These are phyloP conservation scores for Myathropa florea DNA, from an alignment of 2,888 invertebrate species.

Conservation along the genomic window DNA sequence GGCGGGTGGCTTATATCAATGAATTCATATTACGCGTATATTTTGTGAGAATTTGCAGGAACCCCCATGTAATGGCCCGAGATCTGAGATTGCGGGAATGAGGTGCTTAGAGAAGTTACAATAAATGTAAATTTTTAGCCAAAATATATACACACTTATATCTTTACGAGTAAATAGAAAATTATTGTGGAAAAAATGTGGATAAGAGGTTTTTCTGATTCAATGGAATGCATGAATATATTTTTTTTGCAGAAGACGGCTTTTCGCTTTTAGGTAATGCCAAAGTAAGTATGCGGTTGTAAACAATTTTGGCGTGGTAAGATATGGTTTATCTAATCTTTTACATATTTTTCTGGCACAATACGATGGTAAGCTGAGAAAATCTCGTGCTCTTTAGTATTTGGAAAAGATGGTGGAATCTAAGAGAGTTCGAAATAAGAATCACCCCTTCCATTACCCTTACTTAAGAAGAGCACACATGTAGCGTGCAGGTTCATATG, in stretches of 20 bases:
- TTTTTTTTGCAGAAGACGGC: neutral
- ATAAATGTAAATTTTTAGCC: conserved; percentile 39
- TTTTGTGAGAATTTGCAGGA: conserved; percentile 22
- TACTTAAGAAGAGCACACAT: too few relatives aligned
- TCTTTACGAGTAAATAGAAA: conserved; percentile 31
- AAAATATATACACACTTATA: conserved; percentile 33
- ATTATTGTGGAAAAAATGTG: conserved; percentile 25
- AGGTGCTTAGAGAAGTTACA: conserved; percentile 6
- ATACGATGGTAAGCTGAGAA: neutral
- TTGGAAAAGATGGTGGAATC: neutral
- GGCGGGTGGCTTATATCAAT: conserved; percentile 23
- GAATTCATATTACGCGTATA: conserved; percentile 12
- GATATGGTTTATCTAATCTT: too few relatives aligned
- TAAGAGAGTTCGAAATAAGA: too few relatives aligned
- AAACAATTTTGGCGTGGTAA: neutral
- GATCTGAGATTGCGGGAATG: conserved; percentile 9
- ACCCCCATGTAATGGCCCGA: conserved; percentile 10
- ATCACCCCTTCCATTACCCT: too few relatives aligned
- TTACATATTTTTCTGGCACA: too few relatives aligned
- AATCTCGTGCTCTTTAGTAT: neutral
- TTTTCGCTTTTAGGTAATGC: neutral
- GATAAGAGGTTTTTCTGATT: neutral
- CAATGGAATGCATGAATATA: neutral
- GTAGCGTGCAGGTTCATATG: too few relatives aligned
- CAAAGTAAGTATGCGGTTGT: neutral